A percentile compares a stretch with the other conserved stretches of the same genome.
Evolutionary conservation across 2,888 invertebrate species (phyloP).

Genomic region (Leucoma salicis): DNA sequence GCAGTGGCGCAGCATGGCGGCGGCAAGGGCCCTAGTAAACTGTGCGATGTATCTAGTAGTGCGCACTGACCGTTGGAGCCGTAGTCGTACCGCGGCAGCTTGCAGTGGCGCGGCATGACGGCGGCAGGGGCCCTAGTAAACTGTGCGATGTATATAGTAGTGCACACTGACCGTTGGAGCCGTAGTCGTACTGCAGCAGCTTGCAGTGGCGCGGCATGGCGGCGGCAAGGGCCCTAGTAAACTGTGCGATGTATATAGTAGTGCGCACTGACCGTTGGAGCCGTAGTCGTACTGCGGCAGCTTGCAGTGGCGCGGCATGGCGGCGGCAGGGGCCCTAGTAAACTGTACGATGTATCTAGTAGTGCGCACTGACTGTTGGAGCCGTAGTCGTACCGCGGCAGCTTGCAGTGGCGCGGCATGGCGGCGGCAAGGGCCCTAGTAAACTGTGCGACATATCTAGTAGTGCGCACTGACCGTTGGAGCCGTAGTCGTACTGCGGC

Average conservation of each 20-base stretch:
- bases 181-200: constrained; percentile 97
- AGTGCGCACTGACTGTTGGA: too few relatives aligned
- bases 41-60: too few relatives aligned
- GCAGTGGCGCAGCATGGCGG: constrained; percentile 97
- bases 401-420: constrained; percentile 97
- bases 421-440: constrained; percentile 95
- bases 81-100: constrained; percentile 97
- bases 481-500: constrained; percentile 98
- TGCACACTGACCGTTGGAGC: constrained; percentile 95
- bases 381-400: constrained; percentile 98
- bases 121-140: constrained; percentile 95
- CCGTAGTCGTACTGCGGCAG: constrained; percentile 98
- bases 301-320: constrained; percentile 97
- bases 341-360: too few relatives aligned
- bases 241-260: too few relatives aligned
- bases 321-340: constrained; percentile 93
- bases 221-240: constrained; percentile 93
- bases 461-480: too few relatives aligned
- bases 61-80: constrained; percentile 96
- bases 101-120: constrained; percentile 97
- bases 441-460: too few relatives aligned
- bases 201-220: constrained; percentile 98
- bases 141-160: too few relatives aligned
- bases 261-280: constrained; percentile 93
- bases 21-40: constrained; percentile 94